phyloP scores from a whole-genome alignment of 2,888 invertebrate species.

The Gnatocerus cornutus region DNA sequence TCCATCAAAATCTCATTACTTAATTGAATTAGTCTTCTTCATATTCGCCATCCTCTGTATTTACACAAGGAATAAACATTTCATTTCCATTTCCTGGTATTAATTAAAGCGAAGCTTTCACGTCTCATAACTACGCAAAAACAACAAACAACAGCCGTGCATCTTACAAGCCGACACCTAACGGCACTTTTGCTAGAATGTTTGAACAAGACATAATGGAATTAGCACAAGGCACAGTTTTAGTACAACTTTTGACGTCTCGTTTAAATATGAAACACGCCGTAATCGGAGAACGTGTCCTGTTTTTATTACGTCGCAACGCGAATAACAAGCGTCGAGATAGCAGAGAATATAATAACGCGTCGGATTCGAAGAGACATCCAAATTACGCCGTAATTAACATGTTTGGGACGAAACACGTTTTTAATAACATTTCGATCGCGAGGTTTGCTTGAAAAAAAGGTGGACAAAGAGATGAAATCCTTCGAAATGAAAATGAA shows the following conservation, averaged over 20 bases:
- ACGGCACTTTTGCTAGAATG: conserved; percentile 36
- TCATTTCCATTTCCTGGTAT: conserved; percentile 55
- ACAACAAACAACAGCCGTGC: conserved; percentile 44
- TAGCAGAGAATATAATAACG: conserved; percentile 32
- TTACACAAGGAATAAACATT: conserved; percentile 55
- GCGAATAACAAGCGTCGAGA: conserved; percentile 34
- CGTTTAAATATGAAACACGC: conserved; percentile 45
- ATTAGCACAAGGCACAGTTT: conserved; percentile 48
- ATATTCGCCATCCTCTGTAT: conserved; percentile 38
- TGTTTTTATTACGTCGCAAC: conserved; percentile 42
- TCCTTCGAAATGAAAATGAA: conserved; percentile 7
- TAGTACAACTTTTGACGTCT: conserved; percentile 50
- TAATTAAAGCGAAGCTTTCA: conserved; percentile 50
- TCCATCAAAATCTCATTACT: conserved; percentile 32
- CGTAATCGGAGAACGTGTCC: conserved; percentile 47
- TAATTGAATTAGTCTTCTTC: conserved; percentile 37
- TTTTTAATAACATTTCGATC: conserved; percentile 22
- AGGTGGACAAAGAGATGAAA: conserved; percentile 6
- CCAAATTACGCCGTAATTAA: conserved; percentile 40
- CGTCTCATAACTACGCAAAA: conserved; percentile 39
- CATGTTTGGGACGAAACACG: conserved; percentile 30
- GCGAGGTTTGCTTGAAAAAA: background rate
- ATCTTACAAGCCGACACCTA: conserved; percentile 37
- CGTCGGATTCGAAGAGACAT: conserved; percentile 29
- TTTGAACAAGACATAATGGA: conserved; percentile 45